Evolutionary conservation across 2,797 vertebrate species (phyloP).

Genomic region (Anabas testudineus): DNA sequence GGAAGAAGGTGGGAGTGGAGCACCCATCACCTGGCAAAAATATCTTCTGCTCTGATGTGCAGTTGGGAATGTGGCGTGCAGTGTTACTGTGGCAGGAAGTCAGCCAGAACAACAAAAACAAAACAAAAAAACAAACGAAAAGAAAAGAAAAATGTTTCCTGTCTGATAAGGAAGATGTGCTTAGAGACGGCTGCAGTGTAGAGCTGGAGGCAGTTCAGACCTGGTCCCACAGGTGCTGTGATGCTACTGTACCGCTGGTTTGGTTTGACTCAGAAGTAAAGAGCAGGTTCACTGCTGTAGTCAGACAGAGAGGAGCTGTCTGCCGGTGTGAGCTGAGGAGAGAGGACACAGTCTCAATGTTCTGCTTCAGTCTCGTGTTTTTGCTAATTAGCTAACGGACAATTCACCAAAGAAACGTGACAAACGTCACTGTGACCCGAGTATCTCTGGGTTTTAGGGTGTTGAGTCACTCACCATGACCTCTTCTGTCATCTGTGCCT

Average conservation of each 20-base stretch:
- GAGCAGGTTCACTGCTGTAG: constrained; percentile 96
- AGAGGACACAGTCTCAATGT: neutral
- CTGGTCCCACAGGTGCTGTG: constrained; percentile 52
- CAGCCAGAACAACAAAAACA: constrained; percentile 10
- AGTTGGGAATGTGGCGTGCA: constrained; percentile 31
- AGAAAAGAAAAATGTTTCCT: constrained; percentile 29
- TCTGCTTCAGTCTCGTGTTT: neutral
- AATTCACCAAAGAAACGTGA: too few relatives aligned
- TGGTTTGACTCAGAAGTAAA: constrained; percentile 90
- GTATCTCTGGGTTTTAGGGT: too few relatives aligned
- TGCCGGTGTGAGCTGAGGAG: constrained; percentile 91
- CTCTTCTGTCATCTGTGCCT: constrained; percentile 76
- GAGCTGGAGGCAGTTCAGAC: constrained; percentile 41
- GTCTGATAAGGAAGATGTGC: constrained; percentile 54
- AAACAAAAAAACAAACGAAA: neutral
- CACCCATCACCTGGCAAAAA: constrained; percentile 14
- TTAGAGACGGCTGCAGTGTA: constrained; percentile 54
- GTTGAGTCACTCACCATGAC: constrained; percentile 87
- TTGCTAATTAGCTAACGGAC: too few relatives aligned
- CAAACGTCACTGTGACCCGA: too few relatives aligned
- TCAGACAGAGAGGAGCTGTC: constrained; percentile 90
- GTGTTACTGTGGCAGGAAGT: constrained; percentile 61
- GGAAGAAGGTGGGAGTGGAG: constrained; percentile 8
- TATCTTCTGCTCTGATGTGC: constrained; percentile 9
- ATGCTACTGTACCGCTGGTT: constrained; percentile 65